Evolutionary conservation across 1,140 invertebrate species (phyloP), one percentile per base, ranked within the genome.

Genomic region (Tenebrio molitor): DNA sequence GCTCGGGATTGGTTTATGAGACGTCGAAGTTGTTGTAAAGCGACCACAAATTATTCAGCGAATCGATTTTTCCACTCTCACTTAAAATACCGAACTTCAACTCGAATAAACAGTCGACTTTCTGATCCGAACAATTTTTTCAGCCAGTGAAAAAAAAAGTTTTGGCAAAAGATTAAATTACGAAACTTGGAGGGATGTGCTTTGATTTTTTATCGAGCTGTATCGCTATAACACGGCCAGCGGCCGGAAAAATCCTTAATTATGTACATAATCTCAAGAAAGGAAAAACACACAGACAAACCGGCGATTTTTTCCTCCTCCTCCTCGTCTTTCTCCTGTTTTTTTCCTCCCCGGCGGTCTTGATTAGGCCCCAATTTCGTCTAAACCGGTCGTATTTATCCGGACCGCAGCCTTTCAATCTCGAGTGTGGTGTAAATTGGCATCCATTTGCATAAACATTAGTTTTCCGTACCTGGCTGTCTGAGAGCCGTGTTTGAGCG

Each of bases 341-440:
- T n/a, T n/a, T n/a, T n/a, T n/a, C n/a, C n/a, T n/a, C n/a, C n/a
- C n/a, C n/a, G n/a, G n/a, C n/a, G n/a, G n/a, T n/a, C n/a, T n/a
- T n/a, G n/a, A n/a, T n/a, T n/a, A n/a, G n/a, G n/a, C n/a, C n/a
- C n/a, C 50, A 58, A 7, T 58, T 58, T 58, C 23, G 50, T 17
- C 10, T 58, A 58, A 58, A 58, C 23, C 14, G 21, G 2, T 25
- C 21, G 50, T 58, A 58, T 58, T 58, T 58, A 58, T 58, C 50
- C 50, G 50, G 50, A 10, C 21, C 25, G 25, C 25, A 58, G 50
- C 21, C 50, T 58, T 58, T 58, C 50, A 58, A 58, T 58, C 50
- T 58, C 50, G 21, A 29, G 50, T 58, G 50, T 58, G 50, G 50
- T 58, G 50, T 58, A 58, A 58, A 58, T 58, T 58, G 50, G 50